Conservation (phyloP, 2,113 vertebrate species). For the Tragelaphus imberbis region DNA sequence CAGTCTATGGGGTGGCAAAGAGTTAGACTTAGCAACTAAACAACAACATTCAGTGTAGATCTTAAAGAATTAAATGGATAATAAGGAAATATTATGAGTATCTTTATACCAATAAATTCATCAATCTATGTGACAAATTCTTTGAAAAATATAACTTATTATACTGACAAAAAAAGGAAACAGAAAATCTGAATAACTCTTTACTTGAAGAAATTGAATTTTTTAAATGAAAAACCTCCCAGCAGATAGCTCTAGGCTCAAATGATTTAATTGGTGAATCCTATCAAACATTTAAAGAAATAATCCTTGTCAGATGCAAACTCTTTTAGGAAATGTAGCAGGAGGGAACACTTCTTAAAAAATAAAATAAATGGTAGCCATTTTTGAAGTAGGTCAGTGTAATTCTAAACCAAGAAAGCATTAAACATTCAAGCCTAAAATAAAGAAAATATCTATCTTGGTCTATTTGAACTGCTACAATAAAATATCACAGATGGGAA, state of each 20-base stretch:
- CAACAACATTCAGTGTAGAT: not conserved
- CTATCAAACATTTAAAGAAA: constrained; percentile 2
- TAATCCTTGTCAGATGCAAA: not conserved
- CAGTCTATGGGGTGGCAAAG: not conserved
- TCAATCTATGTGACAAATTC: not conserved
- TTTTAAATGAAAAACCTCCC: not conserved
- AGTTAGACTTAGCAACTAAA: not conserved
- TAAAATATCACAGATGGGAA: not conserved
- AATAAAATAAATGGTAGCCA: not conserved
- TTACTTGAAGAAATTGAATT: not conserved
- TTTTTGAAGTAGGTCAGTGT: not conserved
- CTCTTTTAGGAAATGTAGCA: not conserved
- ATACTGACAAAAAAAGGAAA: not conserved
- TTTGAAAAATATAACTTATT: not conserved
- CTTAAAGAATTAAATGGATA: not conserved
- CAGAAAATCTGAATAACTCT: not conserved
- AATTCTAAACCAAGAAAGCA: not conserved
- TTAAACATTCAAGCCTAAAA: not conserved
- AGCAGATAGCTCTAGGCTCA: not conserved
- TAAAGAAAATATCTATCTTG: not conserved
- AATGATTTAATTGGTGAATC: not conserved
- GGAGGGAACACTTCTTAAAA: not conserved
- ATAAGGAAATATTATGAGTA: not conserved
- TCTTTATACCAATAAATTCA: not conserved
- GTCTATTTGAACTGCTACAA: not conserved